Base-by-base conservation (phyloP, 2,888 invertebrate species). In the Drosophila quinaria region DNA sequence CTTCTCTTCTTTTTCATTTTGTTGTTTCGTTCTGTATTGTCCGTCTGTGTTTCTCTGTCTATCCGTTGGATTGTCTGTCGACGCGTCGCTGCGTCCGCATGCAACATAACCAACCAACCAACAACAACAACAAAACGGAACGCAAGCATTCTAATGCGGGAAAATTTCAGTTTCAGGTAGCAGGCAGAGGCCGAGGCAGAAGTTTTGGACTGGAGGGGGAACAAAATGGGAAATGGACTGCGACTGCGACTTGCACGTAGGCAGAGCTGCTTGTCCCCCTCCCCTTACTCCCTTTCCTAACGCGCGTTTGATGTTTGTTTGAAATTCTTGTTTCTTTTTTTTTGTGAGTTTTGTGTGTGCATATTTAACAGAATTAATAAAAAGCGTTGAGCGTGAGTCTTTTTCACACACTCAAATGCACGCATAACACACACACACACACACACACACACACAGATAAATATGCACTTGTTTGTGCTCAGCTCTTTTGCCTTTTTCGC, bases 161-260 rank as follows among this genome's bases (percentile, higher is more conserved):
- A 84, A 84, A 81, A 74, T 79, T 86, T 81, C 75, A 72, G 80
- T 74, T 81, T 83, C 81, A 81, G 81, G 81, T 81, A 81, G 80
- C 54, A 70, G 46, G 35, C 49, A 46, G 25, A 51, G 31, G 49
- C 31, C n/a, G 35, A 4, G 1, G 58, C 72, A 47, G 54, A 41
- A 33, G 37, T 60, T 52, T 54, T 44, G 42, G 51, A 11, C 64
- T 65, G 41, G 29, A 37, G 68, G 77, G 79, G 66, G 44, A 54
- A 63, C 76, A 55, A 60, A 79, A 65, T 78, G 80, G 71, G 71
- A 80, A 80, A 68, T 68, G 76, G 62, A 80, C 80, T 76, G 66
- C 46, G 54, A 42, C 62, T 55, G 66, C 46, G 54, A 42, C 62
- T 55, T 73, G 74, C 74, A 77, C 75, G 67, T 71, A 75, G 75